phyloP scores from a whole-genome alignment of 2,888 invertebrate genomes.

The Cerceris ruficornis region DNA sequence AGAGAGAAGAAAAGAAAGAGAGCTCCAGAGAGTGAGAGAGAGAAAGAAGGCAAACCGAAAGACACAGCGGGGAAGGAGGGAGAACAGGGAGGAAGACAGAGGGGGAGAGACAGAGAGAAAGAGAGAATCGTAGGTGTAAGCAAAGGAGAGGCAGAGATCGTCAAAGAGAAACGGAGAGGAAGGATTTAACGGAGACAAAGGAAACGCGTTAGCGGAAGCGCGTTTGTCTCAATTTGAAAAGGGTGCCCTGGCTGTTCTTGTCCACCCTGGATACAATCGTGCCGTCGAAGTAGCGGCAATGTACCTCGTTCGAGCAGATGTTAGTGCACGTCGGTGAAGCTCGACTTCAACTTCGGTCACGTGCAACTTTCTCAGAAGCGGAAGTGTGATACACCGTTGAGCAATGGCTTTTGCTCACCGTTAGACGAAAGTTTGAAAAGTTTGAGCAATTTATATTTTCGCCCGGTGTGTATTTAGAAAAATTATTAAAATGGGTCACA shows the following conservation, averaged over 20 bases:
- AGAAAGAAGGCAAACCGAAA: too few relatives aligned
- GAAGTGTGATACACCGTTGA: too few relatives aligned
- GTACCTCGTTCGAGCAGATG: not conserved
- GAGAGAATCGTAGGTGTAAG: too few relatives aligned
- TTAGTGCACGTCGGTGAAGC: not conserved
- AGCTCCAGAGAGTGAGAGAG: not conserved
- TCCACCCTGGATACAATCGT: conserved; percentile 38
- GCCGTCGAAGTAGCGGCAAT: conserved; percentile 20
- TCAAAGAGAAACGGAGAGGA: not conserved
- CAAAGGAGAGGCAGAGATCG: too few relatives aligned
- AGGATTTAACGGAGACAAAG: conserved; percentile 32
- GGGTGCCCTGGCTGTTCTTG: conserved; percentile 10
- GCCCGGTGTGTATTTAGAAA: too few relatives aligned
- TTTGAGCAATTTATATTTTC: too few relatives aligned
- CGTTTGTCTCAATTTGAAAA: conserved; percentile 56
- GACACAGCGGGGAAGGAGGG: too few relatives aligned
- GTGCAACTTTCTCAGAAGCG: not conserved
- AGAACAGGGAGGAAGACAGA: too few relatives aligned
- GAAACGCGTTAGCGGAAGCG: conserved; percentile 48
- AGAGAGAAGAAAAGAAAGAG: conserved; percentile 10
- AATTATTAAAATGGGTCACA: too few relatives aligned
- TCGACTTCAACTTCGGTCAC: not conserved
- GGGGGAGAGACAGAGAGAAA: too few relatives aligned
- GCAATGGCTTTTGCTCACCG: too few relatives aligned
- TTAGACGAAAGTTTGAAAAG: too few relatives aligned